Percentiles rank a stretch among this genome's conserved stretches.
These are phyloP conservation scores for Papilio demoleus DNA, from an alignment of 2,888 invertebrate species.

Conservation along the genomic window DNA sequence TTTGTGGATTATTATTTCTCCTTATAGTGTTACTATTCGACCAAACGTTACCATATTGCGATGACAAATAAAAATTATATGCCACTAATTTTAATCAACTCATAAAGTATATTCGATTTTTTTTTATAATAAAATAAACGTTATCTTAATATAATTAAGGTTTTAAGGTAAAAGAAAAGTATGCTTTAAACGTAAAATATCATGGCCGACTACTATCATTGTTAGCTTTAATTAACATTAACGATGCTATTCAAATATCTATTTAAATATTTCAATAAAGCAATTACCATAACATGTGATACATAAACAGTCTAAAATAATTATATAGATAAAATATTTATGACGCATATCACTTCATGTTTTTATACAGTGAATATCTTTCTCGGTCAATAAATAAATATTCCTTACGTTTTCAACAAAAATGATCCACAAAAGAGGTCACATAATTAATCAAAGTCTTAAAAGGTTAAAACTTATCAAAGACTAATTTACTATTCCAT, in stretches of 20 bases:
- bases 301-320: neutral
- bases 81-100: too few species aligned
- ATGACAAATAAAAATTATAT: too few species aligned
- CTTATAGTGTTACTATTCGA: too few species aligned
- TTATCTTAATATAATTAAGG: neutral
- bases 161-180: conserved; percentile 4
- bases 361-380: neutral
- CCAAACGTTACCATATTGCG: too few species aligned
- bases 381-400: too few species aligned
- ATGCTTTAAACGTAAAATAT: conserved; percentile 1
- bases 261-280: conserved; percentile 6
- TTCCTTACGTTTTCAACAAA: neutral
- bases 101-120: neutral
- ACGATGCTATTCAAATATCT: conserved; percentile 5
- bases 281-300: neutral
- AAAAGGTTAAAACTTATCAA: conserved; percentile 22
- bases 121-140: neutral
- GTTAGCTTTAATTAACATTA: conserved; percentile 15
- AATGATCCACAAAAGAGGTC: neutral
- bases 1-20: too few species aligned
- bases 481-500: conserved; percentile 26
- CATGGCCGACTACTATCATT: conserved; percentile 16
- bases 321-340: neutral
- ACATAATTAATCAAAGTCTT: conserved; percentile 26
- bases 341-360: neutral